Percentiles rank a stretch among this genome's conserved stretches.
phyloP scores from a whole-genome alignment of 2,113 vertebrate genomes.

The Odobenus rosmarus region DNA sequence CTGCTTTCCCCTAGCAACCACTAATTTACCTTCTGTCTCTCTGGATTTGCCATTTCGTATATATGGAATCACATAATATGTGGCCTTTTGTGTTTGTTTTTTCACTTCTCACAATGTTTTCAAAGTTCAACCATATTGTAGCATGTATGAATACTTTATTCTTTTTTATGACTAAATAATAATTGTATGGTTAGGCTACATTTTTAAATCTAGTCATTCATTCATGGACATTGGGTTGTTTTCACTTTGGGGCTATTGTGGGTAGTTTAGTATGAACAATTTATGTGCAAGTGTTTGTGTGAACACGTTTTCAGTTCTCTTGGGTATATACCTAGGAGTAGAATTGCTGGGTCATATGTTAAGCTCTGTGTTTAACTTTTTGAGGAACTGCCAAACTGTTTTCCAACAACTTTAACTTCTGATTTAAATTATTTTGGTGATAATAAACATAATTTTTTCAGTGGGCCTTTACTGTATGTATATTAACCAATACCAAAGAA shows the following conservation, averaged over 20 bases:
- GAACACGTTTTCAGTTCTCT: background rate
- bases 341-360: background rate
- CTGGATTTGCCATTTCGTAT: background rate
- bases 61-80: background rate
- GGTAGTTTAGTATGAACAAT: background rate
- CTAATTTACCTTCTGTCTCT: background rate
- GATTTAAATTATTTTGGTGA: slow-evolving; percentile 1
- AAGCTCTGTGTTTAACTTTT: background rate
- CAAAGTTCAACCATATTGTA: background rate
- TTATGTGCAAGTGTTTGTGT: background rate
- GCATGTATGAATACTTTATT: background rate
- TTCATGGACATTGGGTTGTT: background rate
- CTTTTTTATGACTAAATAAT: background rate
- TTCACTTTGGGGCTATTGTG: background rate
- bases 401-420: background rate
- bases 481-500: background rate
- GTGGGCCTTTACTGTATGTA: background rate
- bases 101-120: background rate
- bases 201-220: background rate
- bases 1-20: background rate
- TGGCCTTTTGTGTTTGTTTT: background rate
- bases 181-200: background rate
- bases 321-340: background rate
- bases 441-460: background rate
- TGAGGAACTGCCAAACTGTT: background rate